phyloP scores from a whole-genome alignment of 2,888 invertebrate genomes.

The Lithophane socia region DNA sequence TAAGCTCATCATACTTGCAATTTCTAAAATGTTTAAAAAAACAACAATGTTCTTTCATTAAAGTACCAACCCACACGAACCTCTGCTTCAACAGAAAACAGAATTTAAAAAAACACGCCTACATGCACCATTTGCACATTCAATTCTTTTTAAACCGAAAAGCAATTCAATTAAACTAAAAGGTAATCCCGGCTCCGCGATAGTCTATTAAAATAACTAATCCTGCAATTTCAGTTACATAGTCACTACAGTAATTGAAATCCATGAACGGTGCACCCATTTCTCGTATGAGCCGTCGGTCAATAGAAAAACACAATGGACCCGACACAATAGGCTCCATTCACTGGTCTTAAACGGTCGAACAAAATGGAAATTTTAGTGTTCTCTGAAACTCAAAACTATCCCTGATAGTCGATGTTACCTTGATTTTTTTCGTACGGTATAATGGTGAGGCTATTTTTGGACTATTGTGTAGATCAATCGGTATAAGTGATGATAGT shows the following conservation, averaged over 20 bases:
- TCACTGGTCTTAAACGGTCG: conserved; percentile 85
- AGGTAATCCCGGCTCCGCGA: conserved; percentile 38
- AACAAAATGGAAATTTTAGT: conserved; percentile 87
- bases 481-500: neutral
- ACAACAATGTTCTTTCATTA: neutral
- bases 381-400: conserved; percentile 80
- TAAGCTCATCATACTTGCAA: neutral
- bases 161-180: conserved; percentile 62
- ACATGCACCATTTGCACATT: conserved; percentile 23
- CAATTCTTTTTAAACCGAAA: conserved; percentile 51
- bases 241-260: conserved; percentile 84
- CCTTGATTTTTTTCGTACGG: conserved; percentile 72
- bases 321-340: conserved; percentile 81
- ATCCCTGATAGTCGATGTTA: conserved; percentile 74
- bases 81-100: neutral
- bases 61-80: neutral
- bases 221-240: conserved; percentile 78
- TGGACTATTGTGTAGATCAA: conserved; percentile 10
- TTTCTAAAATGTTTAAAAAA: neutral
- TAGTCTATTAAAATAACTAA: conserved; percentile 76
- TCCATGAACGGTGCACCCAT: conserved; percentile 76
- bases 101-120: neutral
- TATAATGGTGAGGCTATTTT: conserved; percentile 52
- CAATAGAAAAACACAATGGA: conserved; percentile 88
- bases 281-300: conserved; percentile 82